phyloP scores from a whole-genome alignment of 2,888 invertebrate species.

The Drosophila tripunctata region DNA sequence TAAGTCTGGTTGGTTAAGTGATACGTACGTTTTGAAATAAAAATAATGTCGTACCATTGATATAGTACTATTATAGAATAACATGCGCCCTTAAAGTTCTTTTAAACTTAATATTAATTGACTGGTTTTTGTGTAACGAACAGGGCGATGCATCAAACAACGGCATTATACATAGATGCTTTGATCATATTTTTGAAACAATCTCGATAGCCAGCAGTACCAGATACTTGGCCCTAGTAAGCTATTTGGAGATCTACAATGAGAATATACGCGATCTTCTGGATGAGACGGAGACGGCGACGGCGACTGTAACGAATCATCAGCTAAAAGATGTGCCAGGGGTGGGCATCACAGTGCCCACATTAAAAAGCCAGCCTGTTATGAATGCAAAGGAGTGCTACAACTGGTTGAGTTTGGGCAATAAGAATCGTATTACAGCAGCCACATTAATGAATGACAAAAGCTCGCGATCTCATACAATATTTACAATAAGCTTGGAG shows the following conservation, averaged over 20 bases:
- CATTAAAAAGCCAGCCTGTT: conserved; percentile 90
- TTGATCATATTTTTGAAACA: conserved; percentile 95
- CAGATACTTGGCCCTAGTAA: conserved; percentile 86
- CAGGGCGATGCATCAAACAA: conserved; percentile 44
- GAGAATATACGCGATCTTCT: conserved; percentile 96
- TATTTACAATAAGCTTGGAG: conserved; percentile 93
- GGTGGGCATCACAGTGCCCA: conserved; percentile 85
- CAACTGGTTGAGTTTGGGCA: conserved; percentile 89
- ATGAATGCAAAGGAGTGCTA: conserved; percentile 92
- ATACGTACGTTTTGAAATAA: no score
- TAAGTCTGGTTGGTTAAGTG: no score
- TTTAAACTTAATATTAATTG: no score
- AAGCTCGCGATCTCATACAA: conserved; percentile 93
- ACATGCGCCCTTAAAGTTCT: not conserved
- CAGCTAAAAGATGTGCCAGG: conserved; percentile 85
- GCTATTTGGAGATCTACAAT: conserved; percentile 96
- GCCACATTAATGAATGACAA: conserved; percentile 95
- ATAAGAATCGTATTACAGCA: conserved; percentile 92
- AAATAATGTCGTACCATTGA: no score
- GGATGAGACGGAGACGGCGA: conserved; percentile 86
- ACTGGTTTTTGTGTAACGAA: not conserved
- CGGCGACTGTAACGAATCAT: conserved; percentile 72
- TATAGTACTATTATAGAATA: no score
- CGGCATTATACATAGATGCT: conserved; percentile 91
- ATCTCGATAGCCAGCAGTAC: conserved; percentile 89